Evolutionary conservation across 2,888 invertebrate genomes (phyloP), one percentile per base, ranked within the genome.

Genomic region (Himalopsyche kuldschensis): DNA sequence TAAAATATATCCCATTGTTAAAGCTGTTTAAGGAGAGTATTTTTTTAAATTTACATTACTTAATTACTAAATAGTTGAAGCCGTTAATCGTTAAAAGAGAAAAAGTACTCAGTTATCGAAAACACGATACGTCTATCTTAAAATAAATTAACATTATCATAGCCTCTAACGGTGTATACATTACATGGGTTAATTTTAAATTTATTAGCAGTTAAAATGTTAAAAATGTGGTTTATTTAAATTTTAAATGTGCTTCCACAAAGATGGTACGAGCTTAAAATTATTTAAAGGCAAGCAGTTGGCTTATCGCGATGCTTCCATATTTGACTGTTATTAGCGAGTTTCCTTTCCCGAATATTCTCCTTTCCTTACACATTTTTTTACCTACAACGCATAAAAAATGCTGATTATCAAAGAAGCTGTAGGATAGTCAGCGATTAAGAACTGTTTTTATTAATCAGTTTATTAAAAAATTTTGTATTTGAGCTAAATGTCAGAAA

Each of bases 361-460:
- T 80, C 75, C 63, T 20, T 55, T 24, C 75, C 75, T 80, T 41
- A 75, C 69, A 69, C 69, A 75, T 80, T 63, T 47, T 48, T 78
- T 82, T 78, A 46, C 63, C 77, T 82, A 82, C 78, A 77, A 48
- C 78, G 78, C 77, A 76, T 82, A 78, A 82, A 82, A 82, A 82
- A 78, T 55, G 82, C 82, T 82, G 82, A 82, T 78, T 78, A 78
- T 82, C 78, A 77, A 82, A 77, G 55, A 78, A 55, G 78, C 69
- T 78, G 69, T 46, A 46, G 27, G 55, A 6, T 20, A 55, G 55
- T 20, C 55, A 55, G 55, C 20, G 55, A 55, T 55, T 6, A 4
- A 24, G 15, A 55, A 55, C 55, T 55, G 20, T n/a, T 55, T 20
- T 0, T 8, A 55, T 55, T 55, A 10, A 15, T 2, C 41, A 11